phyloP scores from a whole-genome alignment of 2,113 vertebrate species.

The Microcebus lehilahytsara region DNA sequence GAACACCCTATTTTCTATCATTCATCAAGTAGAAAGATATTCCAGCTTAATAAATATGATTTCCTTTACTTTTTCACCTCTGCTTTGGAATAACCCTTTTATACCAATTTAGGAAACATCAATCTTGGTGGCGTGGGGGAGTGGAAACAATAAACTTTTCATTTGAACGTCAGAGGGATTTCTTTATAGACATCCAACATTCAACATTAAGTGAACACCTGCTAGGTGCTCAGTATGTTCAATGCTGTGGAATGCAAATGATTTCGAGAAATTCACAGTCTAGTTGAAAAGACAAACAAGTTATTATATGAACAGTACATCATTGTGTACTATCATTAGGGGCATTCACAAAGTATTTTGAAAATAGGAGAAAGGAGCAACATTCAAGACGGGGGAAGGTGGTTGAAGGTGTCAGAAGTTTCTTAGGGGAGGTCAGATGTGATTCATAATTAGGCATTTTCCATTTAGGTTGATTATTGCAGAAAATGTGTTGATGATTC shows the following conservation, averaged over 20 bases:
- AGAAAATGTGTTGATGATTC: neutral
- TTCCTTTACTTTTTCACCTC: neutral
- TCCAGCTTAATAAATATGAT: neutral
- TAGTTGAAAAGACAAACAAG: neutral
- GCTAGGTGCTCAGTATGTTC: neutral
- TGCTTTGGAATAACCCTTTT: neutral
- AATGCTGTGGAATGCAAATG: neutral
- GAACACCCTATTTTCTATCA: neutral
- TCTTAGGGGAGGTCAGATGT: neutral
- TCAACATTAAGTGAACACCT: neutral
- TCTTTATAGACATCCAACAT: neutral
- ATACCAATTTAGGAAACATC: neutral
- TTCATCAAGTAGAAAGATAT: neutral
- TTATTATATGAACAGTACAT: neutral
- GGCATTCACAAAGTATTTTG: neutral
- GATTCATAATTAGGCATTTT: neutral
- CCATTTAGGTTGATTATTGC: neutral
- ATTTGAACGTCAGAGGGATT: neutral
- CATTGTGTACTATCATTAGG: neutral
- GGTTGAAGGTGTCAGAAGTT: neutral
- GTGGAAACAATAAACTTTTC: neutral
- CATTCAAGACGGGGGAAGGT: neutral
- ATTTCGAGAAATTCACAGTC: neutral
- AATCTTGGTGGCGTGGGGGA: neutral
- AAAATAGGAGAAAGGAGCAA: neutral